Percentiles rank a stretch among this genome's conserved stretches.
Evolutionary conservation across 2,888 invertebrate genomes (phyloP).

Genomic region (Thyatira batis): DNA sequence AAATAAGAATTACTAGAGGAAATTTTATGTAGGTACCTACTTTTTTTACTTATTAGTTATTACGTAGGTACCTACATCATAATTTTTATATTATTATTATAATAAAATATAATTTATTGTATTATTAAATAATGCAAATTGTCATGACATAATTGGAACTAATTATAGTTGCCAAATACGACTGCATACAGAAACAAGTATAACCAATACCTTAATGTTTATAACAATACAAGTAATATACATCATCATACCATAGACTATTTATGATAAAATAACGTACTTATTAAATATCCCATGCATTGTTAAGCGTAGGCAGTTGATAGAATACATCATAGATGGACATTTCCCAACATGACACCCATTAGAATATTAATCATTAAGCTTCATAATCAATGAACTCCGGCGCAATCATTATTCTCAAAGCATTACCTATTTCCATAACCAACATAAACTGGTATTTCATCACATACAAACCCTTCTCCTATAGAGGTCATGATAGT

Average conservation of each 20-base stretch:
- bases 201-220: too few relatives aligned
- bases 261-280: not conserved
- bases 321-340: conserved; percentile 36
- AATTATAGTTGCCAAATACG: not conserved
- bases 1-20: too few relatives aligned
- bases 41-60: conserved; percentile 46
- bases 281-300: conserved; percentile 18
- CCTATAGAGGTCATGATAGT: conserved; percentile 3
- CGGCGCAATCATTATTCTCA: conserved; percentile 28
- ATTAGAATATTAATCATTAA: conserved; percentile 41
- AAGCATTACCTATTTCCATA: conserved; percentile 28
- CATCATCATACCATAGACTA: too few relatives aligned
- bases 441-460: conserved; percentile 17
- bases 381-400: conserved; percentile 13
- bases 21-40: conserved; percentile 8
- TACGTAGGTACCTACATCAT: not conserved
- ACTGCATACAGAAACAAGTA: not conserved
- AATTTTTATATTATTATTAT: not conserved
- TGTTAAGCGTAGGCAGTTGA: conserved; percentile 28
- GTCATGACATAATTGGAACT: not conserved
- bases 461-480: not conserved
- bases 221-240: too few relatives aligned
- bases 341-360: conserved; percentile 43
- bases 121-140: not conserved
- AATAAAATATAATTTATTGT: not conserved